Base-by-base conservation (phyloP, 2,888 invertebrate species). In the Mythimna ferrago region DNA sequence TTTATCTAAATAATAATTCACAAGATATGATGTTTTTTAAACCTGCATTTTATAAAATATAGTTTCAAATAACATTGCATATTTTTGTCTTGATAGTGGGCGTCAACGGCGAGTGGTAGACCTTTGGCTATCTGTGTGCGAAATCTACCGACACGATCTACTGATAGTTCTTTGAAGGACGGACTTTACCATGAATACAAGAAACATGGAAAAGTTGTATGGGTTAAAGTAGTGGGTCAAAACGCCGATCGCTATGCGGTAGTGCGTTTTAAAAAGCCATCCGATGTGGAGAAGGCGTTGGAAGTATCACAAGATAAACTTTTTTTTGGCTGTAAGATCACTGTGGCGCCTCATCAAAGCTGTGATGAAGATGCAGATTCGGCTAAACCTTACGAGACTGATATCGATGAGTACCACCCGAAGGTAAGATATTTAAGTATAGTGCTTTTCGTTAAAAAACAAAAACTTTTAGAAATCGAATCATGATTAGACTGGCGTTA, bases 131-230 rank as follows among this genome's bases (percentile, higher is more conserved):
- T 99, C 92, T 98, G 99, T 96, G 99, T 99, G 87, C 97, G 98
- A 90, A 99, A 99, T 96, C 97, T 99, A 90, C 99, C 99, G 83
- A 97, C 98, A 81, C 97, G 99, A 89, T 99, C 99, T 89, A 97
- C 98, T 93, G 99, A 99, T 95, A 99, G 99, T 88, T 99, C 99
- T 89, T 97, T 99, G 88, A 99, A 99, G 96, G 99, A 99, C 96
- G 99, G 99, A 86, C 97, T 99, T 87, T 99, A 99, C 96, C 99
- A 99, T 96, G 99, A 99, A 96, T 99, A 99, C 97, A 99, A 99
- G 97, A 99, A 99, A 93, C 99, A 99, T 96, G 99, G 99, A 82
- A 99, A 99, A 96, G 99, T 99, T 89, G 98, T 98, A 88, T 98
- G 99, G 97, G 99, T 99, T 76, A 98, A 98, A 93, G 98, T 99